phyloP scores from a whole-genome alignment of 2,888 invertebrate genomes.

The Spatulosminthurus flaviceps region DNA sequence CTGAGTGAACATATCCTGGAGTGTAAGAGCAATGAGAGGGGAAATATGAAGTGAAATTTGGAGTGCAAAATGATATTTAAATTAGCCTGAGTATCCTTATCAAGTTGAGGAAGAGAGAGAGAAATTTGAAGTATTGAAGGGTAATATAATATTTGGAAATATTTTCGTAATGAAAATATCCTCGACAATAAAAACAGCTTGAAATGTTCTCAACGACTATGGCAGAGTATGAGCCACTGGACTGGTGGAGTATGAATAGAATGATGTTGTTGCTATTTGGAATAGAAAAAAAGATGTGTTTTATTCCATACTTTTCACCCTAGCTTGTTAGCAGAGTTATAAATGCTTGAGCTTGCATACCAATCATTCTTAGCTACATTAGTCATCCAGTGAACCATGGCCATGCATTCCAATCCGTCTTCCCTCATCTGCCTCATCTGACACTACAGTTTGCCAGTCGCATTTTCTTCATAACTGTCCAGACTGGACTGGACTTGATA shows the following conservation, averaged over 20 bases:
- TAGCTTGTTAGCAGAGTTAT: conserved; percentile 57
- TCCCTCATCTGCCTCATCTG: conserved; percentile 33
- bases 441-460: background rate
- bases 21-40: background rate
- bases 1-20: too few species aligned
- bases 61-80: background rate
- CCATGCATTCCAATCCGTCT: conserved; percentile 59
- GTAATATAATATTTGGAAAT: background rate
- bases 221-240: too few species aligned
- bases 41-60: background rate
- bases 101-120: background rate
- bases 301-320: conserved; percentile 28
- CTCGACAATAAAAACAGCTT: background rate
- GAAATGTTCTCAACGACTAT: too few species aligned
- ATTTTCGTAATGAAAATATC: conserved; percentile 6
- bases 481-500: background rate
- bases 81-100: background rate
- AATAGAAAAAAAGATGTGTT: background rate
- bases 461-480: conserved; percentile 13
- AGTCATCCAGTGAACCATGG: conserved; percentile 57
- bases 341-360: conserved; percentile 59
- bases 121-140: conserved; percentile 12
- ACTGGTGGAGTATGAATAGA: too few species aligned
- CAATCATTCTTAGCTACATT: conserved; percentile 62
- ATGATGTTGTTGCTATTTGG: background rate